Base-by-base conservation (phyloP, 2,888 invertebrate species). In the Chouioia cunea region DNA sequence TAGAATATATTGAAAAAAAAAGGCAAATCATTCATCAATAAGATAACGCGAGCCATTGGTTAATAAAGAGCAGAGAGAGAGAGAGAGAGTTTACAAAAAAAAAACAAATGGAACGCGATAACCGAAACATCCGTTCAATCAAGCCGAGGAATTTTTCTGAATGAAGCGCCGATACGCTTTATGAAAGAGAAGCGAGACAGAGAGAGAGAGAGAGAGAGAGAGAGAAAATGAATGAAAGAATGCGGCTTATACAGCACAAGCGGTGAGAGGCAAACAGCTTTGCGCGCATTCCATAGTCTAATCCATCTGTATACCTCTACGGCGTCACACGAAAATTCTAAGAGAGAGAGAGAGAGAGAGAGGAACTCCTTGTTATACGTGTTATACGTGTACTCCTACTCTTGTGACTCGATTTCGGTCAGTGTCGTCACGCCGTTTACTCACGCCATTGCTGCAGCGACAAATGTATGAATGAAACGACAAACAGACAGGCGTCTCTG, bases 271-370 rank as follows among this genome's bases (percentile, higher is more conserved):
- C 66, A 27, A 27, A 27, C 27, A 50, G 44, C 67, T 67, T 56
- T 77, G 77, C 76, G 74, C 78, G 80, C 82, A 83, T 83, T 82
- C 82, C 82, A 6, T 6, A 83, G 77, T 76, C 81, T 83, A 81
- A 79, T 78, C 76, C 27, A 27, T 27, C 27, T 27, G 6, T 27
- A 3, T 27, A 3, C 27, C 6, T 27, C 77, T 75, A 76, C 73
- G 75, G 71, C 71, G 68, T 71, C 65, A 59, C 74, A 70, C 73
- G 74, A 70, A 76, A 75, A 71, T 71, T 71, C 71, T 54, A 36
- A 27, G 47, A 36, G 53, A 59, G 52, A 54, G 60, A 36, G n/a
- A n/a, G n/a, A n/a, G n/a, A n/a, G n/a, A n/a, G n/a, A n/a, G n/a
- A n/a, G 53, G 18, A 22, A 27, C 18, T 27, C 27, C 6, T 6